phyloP scores from a whole-genome alignment of 37 sponge, comb jelly and placozoan genomes.

The Petrosia ficiformis region DNA sequence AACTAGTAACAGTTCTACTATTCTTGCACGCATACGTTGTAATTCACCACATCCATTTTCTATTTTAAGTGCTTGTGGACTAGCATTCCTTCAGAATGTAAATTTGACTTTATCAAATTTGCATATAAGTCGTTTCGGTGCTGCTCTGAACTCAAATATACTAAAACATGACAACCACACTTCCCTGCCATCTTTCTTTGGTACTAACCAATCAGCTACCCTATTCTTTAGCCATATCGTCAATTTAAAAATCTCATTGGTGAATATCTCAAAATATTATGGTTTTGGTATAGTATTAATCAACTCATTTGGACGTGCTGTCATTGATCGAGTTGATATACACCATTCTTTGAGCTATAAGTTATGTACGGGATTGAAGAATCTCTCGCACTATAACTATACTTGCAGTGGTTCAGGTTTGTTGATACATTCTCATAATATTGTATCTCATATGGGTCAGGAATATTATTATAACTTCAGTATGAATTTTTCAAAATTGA shows the following conservation, averaged over 20 bases:
- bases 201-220: background rate
- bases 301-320: background rate
- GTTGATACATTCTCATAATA: background rate
- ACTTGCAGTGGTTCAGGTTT: slow-evolving; percentile 6
- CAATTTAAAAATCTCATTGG: background rate
- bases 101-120: background rate
- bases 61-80: background rate
- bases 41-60: background rate
- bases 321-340: background rate
- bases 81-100: background rate
- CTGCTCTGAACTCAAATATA: background rate
- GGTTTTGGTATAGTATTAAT: background rate
- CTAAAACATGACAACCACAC: slow-evolving; percentile 1
- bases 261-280: background rate
- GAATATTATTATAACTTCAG: too few relatives aligned
- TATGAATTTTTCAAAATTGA: background rate
- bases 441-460: too few relatives aligned
- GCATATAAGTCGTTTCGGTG: background rate
- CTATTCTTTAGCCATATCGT: background rate
- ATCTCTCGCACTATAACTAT: slow-evolving; percentile 1
- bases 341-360: background rate
- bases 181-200: background rate
- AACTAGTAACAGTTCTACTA: background rate
- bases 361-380: background rate
- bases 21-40: background rate